A percentile compares a stretch with the other conserved stretches of the same genome.
Evolutionary conservation across 2,113 vertebrate genomes (phyloP).

Genomic region (Limnothrissa miodon): DNA sequence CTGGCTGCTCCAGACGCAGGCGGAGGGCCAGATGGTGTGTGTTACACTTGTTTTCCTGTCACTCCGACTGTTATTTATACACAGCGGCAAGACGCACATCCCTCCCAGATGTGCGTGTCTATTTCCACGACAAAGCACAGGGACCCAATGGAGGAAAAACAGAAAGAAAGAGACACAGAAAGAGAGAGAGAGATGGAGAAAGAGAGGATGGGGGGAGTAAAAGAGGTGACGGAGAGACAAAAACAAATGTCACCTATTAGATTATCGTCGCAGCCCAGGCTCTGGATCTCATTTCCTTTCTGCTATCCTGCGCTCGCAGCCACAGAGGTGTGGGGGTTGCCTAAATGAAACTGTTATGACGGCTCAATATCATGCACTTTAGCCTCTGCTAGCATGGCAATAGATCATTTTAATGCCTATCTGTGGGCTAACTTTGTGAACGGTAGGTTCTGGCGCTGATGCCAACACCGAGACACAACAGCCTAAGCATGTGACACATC

Average conservation of each 20-base stretch:
- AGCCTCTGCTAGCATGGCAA: slow-evolving; percentile 47
- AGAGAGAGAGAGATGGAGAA: too few relatives aligned
- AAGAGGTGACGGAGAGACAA: slow-evolving; percentile 39
- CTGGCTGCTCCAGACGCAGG: slow-evolving; percentile 50
- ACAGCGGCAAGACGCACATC: slow-evolving; percentile 44
- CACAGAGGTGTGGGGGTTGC: slow-evolving; percentile 38
- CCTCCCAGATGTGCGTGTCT: slow-evolving; percentile 48
- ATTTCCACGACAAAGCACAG: slow-evolving; percentile 44
- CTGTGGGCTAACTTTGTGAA: slow-evolving; percentile 33
- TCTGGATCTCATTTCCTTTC: slow-evolving; percentile 45
- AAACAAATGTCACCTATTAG: slow-evolving; percentile 66
- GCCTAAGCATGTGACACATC: too few relatives aligned
- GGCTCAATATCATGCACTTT: slow-evolving; percentile 64
- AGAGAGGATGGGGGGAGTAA: too few relatives aligned
- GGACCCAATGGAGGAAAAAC: background rate
- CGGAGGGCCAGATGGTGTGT: slow-evolving; percentile 64
- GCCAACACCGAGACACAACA: too few relatives aligned
- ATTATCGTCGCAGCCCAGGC: slow-evolving; percentile 58
- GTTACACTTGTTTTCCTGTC: slow-evolving; percentile 66
- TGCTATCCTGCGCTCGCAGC: slow-evolving; percentile 18
- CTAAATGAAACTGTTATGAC: slow-evolving; percentile 45
- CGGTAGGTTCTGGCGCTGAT: background rate
- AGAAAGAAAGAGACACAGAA: background rate
- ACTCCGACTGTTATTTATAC: slow-evolving; percentile 63
- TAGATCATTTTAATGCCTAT: slow-evolving; percentile 67